Evolutionary conservation across 2,113 vertebrate genomes (phyloP).

Genomic region (Charina bottae): DNA sequence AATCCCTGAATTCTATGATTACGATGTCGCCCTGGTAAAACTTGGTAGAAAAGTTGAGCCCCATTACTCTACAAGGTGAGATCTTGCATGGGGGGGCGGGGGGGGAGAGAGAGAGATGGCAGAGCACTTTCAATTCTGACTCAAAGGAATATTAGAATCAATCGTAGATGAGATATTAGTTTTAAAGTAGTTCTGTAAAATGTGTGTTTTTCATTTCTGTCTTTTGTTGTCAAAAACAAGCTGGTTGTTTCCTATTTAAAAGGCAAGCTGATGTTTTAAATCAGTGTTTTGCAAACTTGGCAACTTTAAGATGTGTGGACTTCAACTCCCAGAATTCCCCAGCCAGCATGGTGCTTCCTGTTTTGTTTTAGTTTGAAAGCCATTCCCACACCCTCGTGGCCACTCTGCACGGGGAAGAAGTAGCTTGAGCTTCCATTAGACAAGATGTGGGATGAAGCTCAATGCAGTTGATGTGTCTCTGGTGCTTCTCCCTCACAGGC

Average conservation of each 20-base stretch:
- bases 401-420: background rate
- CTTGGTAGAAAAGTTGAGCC: conserved; percentile 66
- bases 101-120: background rate
- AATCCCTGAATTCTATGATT: conserved; percentile 85
- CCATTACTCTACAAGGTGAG: conserved; percentile 73
- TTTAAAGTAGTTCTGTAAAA: background rate
- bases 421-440: background rate
- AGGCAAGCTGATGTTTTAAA: background rate
- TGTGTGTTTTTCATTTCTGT: background rate
- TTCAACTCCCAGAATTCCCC: background rate
- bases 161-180: background rate
- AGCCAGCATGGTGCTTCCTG: background rate
- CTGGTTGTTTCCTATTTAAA: background rate
- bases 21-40: conserved; percentile 81
- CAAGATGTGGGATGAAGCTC: background rate
- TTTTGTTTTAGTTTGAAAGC: background rate
- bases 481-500: conserved; percentile 45
- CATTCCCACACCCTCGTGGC: too few species aligned
- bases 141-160: background rate
- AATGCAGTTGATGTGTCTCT: background rate
- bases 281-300: background rate
- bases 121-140: background rate
- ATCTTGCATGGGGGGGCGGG: background rate
- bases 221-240: background rate
- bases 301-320: background rate